Conservation (phyloP, 2,888 invertebrate genomes). For the Plebejus argus region DNA sequence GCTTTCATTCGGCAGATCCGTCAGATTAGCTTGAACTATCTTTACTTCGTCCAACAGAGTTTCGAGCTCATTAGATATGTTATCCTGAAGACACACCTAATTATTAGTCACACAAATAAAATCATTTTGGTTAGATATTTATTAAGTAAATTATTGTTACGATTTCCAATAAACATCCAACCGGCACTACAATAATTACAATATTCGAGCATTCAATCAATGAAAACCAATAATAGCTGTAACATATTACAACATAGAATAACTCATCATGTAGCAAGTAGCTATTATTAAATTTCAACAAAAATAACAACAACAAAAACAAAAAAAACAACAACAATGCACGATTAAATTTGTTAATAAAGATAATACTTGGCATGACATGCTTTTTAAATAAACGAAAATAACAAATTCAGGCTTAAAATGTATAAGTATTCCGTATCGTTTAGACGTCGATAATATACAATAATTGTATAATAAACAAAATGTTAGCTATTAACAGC, state of each 20-base stretch:
- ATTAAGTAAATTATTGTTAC: neutral
- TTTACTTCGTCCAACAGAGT: slow-evolving; percentile 85
- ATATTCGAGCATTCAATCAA: neutral
- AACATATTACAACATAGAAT: neutral
- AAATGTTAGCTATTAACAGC: neutral
- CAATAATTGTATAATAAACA: neutral
- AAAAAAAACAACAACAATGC: slow-evolving; percentile 47
- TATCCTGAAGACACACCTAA: slow-evolving; percentile 81
- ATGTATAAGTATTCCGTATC: slow-evolving; percentile 44
- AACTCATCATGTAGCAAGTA: neutral
- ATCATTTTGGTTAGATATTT: slow-evolving; percentile 27
- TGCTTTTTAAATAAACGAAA: slow-evolving; percentile 50
- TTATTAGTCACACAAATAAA: slow-evolving; percentile 56
- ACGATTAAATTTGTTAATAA: slow-evolving; percentile 32
- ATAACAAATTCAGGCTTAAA: slow-evolving; percentile 45
- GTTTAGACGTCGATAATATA: slow-evolving; percentile 37
- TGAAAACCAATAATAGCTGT: slow-evolving; percentile 10
- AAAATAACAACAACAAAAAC: slow-evolving; percentile 49
- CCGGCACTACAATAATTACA: neutral
- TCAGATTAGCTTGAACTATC: slow-evolving; percentile 84
- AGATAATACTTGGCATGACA: slow-evolving; percentile 65
- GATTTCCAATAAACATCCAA: slow-evolving; percentile 9
- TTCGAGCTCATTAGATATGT: slow-evolving; percentile 85
- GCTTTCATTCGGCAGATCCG: slow-evolving; percentile 85
- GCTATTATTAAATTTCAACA: slow-evolving; percentile 14